Conservation (phyloP, 2,113 vertebrate genomes). For the Chauna torquata region DNA sequence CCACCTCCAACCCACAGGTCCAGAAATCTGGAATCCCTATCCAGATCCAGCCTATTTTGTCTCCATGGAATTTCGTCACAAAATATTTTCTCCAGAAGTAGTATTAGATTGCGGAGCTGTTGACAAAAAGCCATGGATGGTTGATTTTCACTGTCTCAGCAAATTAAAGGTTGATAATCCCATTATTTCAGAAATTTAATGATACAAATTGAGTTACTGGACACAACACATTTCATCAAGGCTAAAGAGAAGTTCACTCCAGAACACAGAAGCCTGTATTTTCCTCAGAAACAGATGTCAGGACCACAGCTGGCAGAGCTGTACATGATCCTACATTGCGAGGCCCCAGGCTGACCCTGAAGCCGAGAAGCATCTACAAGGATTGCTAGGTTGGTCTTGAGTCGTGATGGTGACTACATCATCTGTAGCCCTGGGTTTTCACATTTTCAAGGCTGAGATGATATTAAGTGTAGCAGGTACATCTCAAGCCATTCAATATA, state of each 20-base stretch:
- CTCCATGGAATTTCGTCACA: background rate
- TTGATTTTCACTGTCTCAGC: background rate
- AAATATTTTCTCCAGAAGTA: background rate
- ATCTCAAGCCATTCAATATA: background rate
- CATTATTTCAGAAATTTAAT: background rate
- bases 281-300: background rate
- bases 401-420: background rate
- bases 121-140: background rate
- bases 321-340: background rate
- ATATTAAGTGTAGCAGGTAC: no score
- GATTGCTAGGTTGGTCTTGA: no score
- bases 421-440: accelerated
- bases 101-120: background rate
- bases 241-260: no score
- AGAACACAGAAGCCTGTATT: accelerated
- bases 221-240: background rate
- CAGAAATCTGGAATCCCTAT: background rate
- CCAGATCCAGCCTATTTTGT: background rate
- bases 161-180: background rate
- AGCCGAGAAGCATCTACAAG: background rate
- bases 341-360: background rate
- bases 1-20: background rate
- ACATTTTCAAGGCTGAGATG: background rate
- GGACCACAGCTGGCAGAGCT: background rate
- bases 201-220: accelerated